Conservation (phyloP, 2,113 vertebrate species). For the Acrocephalus arundinaceus region DNA sequence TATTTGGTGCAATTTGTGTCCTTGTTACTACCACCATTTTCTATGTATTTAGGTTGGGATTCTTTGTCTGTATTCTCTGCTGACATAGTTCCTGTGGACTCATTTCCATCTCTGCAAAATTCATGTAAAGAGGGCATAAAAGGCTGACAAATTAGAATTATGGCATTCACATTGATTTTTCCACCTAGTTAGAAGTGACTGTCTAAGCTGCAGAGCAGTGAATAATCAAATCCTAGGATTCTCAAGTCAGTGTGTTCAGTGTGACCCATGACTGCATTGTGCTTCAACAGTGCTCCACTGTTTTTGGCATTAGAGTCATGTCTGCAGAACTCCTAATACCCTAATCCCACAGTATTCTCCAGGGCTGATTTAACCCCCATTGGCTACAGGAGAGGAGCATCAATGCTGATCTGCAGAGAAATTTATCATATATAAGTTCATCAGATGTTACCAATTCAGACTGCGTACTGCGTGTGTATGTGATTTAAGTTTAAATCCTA, state of each 20-base stretch:
- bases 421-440: not conserved
- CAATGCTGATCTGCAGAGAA: not conserved
- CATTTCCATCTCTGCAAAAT: not conserved
- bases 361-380: not conserved
- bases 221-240: not conserved
- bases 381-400: not conserved
- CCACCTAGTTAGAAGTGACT: not conserved
- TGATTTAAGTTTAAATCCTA: not conserved
- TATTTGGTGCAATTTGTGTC: not conserved
- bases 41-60: rapidly evolving
- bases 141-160: not conserved
- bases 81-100: not conserved
- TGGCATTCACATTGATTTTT: not conserved
- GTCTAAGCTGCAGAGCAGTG: not conserved
- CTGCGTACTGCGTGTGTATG: not conserved
- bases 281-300: not conserved
- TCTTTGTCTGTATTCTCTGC: not conserved
- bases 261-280: not conserved
- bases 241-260: not conserved
- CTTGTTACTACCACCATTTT: not conserved
- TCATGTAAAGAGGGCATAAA: not conserved
- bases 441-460: not conserved
- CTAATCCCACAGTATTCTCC: not conserved
- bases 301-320: not conserved
- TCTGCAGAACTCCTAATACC: not conserved